phyloP scores from a whole-genome alignment of 2,797 vertebrate species.

The Astyanax mexicanus region DNA sequence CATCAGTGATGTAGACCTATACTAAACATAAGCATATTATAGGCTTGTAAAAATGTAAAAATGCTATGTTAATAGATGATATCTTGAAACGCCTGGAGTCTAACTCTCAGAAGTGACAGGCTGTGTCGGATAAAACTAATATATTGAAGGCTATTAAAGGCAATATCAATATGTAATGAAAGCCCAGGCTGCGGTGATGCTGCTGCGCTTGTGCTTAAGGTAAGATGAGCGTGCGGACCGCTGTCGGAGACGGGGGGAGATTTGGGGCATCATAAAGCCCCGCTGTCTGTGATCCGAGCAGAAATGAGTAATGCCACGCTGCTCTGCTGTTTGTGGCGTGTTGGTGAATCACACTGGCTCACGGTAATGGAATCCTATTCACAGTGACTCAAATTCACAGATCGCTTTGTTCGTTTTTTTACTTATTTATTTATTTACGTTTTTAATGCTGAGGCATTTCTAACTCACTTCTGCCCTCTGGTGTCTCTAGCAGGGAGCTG shows the following conservation, averaged over 20 bases:
- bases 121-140: neutral
- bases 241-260: neutral
- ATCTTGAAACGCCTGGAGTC: no score
- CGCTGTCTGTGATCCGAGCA: neutral
- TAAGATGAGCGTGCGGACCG: neutral
- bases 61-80: neutral
- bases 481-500: constrained; percentile 30
- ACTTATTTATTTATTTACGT: constrained; percentile 7
- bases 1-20: neutral
- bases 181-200: no score
- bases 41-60: no score
- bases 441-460: constrained; percentile 26
- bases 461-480: constrained; percentile 58
- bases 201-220: neutral
- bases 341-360: constrained; percentile 22
- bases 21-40: no score
- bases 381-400: constrained; percentile 42
- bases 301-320: constrained; percentile 34
- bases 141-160: neutral
- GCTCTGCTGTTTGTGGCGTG: neutral
- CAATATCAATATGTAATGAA: neutral
- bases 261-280: constrained; percentile 1
- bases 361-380: constrained; percentile 29
- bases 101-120: neutral
- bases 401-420: constrained; percentile 33